Base-by-base conservation (phyloP, 2,113 vertebrate species). In the Coregonus clupeaformis region DNA sequence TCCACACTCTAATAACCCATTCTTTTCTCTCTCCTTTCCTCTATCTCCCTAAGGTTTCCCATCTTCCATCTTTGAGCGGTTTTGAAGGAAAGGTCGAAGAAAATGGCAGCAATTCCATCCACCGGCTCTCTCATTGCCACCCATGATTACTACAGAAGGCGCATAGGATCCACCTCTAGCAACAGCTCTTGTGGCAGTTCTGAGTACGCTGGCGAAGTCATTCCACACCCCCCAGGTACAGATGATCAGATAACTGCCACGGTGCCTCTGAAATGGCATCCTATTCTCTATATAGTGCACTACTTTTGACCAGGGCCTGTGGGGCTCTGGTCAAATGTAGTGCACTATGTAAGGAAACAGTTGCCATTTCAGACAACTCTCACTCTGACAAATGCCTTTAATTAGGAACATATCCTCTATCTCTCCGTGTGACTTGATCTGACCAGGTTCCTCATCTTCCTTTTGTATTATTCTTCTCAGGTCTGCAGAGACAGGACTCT, bases 61-160 rank as follows among this genome's bases (percentile, higher is more conserved):
- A 73, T 78, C 67, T 47, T 71, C 77, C 76, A 71, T 75, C 69
- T 88, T 87, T 71, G 14, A 52, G 49, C 3, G 49, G 16, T 52
- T 83, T 79, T 80, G 65, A 85, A 75, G 12, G 71, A 42, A 81
- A 91, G 75, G 60, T 88, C 22, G 6, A 84, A 88, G 79, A 91
- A 92, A 89, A 98, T 98, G 97, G 97, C 97, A 77, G 90, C 97
- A 85, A 97, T 98, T 93, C 97, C 97, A 82, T 98, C 96, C 16
- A 93, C 93, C 72, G 96, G 97, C 86, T 98, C 97, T 1, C 97
- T 98, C 65, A 89, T 98, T 85, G 97, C 97, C 78, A 96, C 97
- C 0, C 95, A 98, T 71, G 96, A 97, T 87, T 98, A 98, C 73
- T 96, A 94, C 86, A 92, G 97, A 91, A 93, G 96, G 81, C 96